Evolutionary conservation across 2,113 vertebrate genomes (phyloP), one percentile per base, ranked within the genome.

Genomic region (Corvus cornix): DNA sequence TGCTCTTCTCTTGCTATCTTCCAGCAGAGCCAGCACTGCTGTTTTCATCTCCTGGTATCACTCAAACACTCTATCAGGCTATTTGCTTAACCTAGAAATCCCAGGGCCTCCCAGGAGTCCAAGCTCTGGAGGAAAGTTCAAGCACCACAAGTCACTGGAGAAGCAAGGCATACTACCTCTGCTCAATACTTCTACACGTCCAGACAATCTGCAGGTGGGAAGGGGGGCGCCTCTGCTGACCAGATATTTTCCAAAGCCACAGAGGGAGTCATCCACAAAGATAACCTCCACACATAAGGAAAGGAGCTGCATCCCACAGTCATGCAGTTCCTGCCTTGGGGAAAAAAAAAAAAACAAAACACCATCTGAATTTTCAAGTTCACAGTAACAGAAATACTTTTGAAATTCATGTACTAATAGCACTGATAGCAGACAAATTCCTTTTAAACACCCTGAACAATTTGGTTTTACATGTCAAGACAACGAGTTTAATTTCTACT

Each of bases 261-360:
- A 0, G 7, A 81, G 10, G 22, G 16, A 52, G 7, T 59, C 10
- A 49, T 14, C 7, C 3, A 0, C 6, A 7, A 35, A 63, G 14
- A 55, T 23, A 66, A 84, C 7, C 18, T 85, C 64, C 3, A 4
- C 13, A 18, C 0, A 0, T 14, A 59, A 51, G 37, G 41, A 72
- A 82, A 68, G 28, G 23, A 3, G 0, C 27, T 79, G n/a, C 26
- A n/a, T n/a, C 22, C 43, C 0, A 2, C 27, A 21, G 70, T 63
- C 52, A 44, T 3, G 10, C 5, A 77, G 35, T 46, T 73, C 24
- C 20, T 15, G 14, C 31, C 59, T 73, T 30, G 28, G 23, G 3
- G 1, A 28, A n/a, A 69, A 78, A 79, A 78, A 79, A 26, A 30
- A 41, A 41, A 39, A 39, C 6, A 24, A 79, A 59, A 22, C 46